Conservation (phyloP, 1,140 invertebrate species). For the Matsumurasca onukii region DNA sequence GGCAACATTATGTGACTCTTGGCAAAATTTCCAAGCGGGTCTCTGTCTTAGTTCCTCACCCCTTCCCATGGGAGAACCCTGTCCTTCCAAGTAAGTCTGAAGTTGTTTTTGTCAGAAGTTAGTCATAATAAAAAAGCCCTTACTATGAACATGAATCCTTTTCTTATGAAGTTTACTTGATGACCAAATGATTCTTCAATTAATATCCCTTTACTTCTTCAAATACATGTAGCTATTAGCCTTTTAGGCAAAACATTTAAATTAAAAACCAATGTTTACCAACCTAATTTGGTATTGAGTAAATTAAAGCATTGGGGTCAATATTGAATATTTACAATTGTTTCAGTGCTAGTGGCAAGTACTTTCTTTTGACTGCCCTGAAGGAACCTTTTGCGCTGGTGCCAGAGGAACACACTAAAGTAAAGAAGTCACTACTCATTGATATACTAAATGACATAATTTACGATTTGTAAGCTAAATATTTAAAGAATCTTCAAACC, state of each 20-base stretch:
- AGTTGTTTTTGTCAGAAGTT: too few relatives aligned
- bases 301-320: too few relatives aligned
- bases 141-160: not conserved
- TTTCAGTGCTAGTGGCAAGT: slow-evolving; percentile 12
- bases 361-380: not conserved
- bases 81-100: slow-evolving; percentile 2
- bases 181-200: not conserved
- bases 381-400: not conserved
- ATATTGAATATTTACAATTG: too few relatives aligned
- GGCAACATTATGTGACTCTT: slow-evolving; percentile 32
- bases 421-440: slow-evolving; percentile 3
- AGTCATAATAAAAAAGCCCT: too few relatives aligned
- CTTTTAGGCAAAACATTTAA: not conserved
- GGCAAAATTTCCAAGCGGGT: slow-evolving; percentile 7
- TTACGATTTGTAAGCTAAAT: too few relatives aligned
- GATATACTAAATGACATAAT: slow-evolving; percentile 5
- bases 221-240: not conserved
- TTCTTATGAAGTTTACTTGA: not conserved
- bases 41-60: not conserved
- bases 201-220: not conserved
- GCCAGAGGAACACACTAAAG: slow-evolving; percentile 11
- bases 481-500: too few relatives aligned
- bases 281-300: too few relatives aligned
- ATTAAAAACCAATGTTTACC: not conserved
- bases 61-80: not conserved